These are phyloP conservation scores for Drosophila mauritiana DNA, from an alignment of 1,140 invertebrate genomes.

Conservation along the genomic window DNA sequence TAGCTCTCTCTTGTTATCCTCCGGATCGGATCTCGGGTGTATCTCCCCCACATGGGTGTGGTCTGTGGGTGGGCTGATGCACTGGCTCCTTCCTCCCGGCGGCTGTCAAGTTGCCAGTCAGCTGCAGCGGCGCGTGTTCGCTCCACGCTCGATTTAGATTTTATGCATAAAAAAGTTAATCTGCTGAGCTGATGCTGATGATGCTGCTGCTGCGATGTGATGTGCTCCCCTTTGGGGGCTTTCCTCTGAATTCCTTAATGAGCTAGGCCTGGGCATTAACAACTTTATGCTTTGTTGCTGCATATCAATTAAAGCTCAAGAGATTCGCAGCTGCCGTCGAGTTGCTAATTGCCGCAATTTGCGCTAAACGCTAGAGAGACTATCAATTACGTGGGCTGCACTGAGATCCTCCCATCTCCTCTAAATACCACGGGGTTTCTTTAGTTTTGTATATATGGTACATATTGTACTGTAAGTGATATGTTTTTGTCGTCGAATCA, in stretches of 20 bases:
- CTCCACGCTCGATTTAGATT: slow-evolving; percentile 76
- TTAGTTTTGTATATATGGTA: not conserved
- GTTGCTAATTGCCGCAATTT: slow-evolving; percentile 81
- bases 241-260: slow-evolving; percentile 74
- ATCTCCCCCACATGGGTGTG: slow-evolving; percentile 5
- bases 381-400: slow-evolving; percentile 72
- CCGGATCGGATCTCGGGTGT: not conserved
- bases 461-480: slow-evolving; percentile 44
- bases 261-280: slow-evolving; percentile 75
- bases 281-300: slow-evolving; percentile 81
- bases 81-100: slow-evolving; percentile 18
- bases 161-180: slow-evolving; percentile 77
- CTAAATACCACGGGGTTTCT: slow-evolving; percentile 7
- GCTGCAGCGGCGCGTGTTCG: slow-evolving; percentile 73
- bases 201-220: not conserved
- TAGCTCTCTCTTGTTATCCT: not conserved
- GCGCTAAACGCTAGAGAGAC: slow-evolving; percentile 76
- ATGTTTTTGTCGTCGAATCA: slow-evolving; percentile 53
- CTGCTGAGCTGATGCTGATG: slow-evolving; percentile 22
- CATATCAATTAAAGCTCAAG: slow-evolving; percentile 76
- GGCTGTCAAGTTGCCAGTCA: slow-evolving; percentile 75
- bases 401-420: slow-evolving; percentile 35
- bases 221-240: slow-evolving; percentile 34
- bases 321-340: slow-evolving; percentile 32
- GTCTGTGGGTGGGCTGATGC: slow-evolving; percentile 52